Percentiles rank a stretch among this genome's conserved stretches.
These are phyloP conservation scores for Puffinus mauretanicus DNA, from an alignment of 2,113 vertebrate species.

Conservation along the genomic window DNA sequence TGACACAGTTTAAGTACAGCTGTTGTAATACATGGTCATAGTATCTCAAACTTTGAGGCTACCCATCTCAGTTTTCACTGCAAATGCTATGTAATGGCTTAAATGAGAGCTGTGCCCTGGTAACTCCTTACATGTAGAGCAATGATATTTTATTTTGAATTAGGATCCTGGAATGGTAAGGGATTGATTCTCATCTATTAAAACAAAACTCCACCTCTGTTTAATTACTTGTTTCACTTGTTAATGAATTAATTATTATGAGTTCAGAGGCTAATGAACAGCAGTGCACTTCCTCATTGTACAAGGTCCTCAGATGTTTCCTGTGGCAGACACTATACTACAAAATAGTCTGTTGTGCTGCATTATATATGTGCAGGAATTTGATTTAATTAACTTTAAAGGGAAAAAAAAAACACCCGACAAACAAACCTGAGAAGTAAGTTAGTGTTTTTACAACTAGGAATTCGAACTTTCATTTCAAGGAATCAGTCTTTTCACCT, in stretches of 20 bases:
- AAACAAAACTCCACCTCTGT: background rate
- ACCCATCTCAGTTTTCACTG: background rate
- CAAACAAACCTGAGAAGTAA: background rate
- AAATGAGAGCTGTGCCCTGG: background rate
- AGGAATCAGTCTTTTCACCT: slow-evolving; percentile 55
- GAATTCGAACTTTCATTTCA: background rate
- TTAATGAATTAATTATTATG: background rate
- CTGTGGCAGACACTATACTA: background rate
- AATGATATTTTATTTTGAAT: background rate
- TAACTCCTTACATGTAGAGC: background rate
- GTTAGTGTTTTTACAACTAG: background rate
- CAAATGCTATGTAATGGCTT: background rate
- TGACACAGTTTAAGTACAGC: background rate
- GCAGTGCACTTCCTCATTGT: background rate
- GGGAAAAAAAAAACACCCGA: background rate
- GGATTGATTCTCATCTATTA: background rate
- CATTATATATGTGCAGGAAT: background rate
- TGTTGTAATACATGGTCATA: background rate
- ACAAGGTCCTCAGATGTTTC: background rate
- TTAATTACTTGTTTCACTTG: background rate
- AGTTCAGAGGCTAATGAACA: background rate
- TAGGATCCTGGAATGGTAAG: background rate
- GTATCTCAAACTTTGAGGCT: background rate
- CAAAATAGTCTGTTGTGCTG: background rate
- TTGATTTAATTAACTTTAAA: slow-evolving; percentile 1